phyloP scores from a whole-genome alignment of 2,113 vertebrate species.

The Symphodus melops region DNA sequence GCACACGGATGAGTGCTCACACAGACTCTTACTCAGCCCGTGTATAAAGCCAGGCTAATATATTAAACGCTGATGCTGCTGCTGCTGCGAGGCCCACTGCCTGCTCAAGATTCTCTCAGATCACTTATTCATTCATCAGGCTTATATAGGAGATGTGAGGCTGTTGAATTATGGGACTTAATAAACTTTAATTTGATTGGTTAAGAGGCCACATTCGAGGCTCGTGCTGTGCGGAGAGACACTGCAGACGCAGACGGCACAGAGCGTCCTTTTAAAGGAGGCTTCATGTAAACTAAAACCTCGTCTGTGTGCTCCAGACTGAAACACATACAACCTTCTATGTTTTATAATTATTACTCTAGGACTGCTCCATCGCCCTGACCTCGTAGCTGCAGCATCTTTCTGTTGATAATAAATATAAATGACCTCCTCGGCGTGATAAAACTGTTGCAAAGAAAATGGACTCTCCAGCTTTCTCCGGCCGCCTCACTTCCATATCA shows the following conservation, averaged over 20 bases:
- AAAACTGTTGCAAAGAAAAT: too few relatives aligned
- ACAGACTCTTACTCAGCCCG: too few relatives aligned
- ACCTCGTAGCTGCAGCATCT: too few relatives aligned
- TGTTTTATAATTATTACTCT: too few relatives aligned
- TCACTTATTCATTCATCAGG: conserved; percentile 40
- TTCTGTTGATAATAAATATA: too few relatives aligned
- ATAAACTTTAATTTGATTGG: conserved; percentile 25
- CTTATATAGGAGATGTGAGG: conserved; percentile 19
- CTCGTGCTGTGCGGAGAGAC: neutral
- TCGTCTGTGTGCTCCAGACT: too few relatives aligned
- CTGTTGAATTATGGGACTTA: conserved; percentile 35
- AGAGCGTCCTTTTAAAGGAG: neutral
- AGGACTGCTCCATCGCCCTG: too few relatives aligned
- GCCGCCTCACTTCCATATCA: too few relatives aligned
- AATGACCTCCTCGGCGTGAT: too few relatives aligned
- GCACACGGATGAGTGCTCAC: too few relatives aligned
- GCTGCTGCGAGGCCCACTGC: neutral
- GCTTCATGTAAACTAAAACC: neutral
- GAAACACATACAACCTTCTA: too few relatives aligned
- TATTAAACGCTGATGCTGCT: neutral
- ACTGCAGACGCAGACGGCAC: neutral
- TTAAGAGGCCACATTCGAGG: conserved; percentile 28
- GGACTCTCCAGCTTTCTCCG: too few relatives aligned
- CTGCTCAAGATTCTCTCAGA: conserved; percentile 41
- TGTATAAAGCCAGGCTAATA: conserved; percentile 12